A percentile compares a stretch with the other conserved stretches of the same genome.
Evolutionary conservation across 2,888 invertebrate genomes (phyloP).

Genomic region (Nasonia oneida): DNA sequence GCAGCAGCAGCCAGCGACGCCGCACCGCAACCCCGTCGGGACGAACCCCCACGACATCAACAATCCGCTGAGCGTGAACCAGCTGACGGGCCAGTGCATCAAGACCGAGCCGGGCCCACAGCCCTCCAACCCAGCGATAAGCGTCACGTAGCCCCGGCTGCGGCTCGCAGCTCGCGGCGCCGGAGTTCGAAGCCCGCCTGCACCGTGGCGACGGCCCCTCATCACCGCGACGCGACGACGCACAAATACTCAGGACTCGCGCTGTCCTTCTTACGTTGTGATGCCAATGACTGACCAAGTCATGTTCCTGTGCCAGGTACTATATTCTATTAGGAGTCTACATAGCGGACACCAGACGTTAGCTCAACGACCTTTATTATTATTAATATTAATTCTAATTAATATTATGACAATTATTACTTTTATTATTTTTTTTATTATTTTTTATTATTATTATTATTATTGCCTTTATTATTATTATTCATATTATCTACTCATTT

Average conservation of each 20-base stretch:
- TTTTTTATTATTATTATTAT: no score
- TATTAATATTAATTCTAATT: constrained; percentile 57
- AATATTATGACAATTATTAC: constrained; percentile 31
- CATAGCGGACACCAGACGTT: constrained; percentile 68
- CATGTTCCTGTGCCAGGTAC: constrained; percentile 79
- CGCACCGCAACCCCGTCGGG: constrained; percentile 90
- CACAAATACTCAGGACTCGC: constrained; percentile 79
- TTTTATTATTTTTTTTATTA: neutral
- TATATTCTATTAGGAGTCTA: constrained; percentile 75
- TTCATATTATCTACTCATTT: constrained; percentile 68
- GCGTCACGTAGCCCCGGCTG: constrained; percentile 79
- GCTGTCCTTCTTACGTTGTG: constrained; percentile 76
- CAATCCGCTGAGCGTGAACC: constrained; percentile 94
- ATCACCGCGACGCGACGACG: constrained; percentile 79
- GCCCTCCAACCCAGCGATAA: constrained; percentile 78
- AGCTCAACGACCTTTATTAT: constrained; percentile 68
- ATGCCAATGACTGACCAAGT: constrained; percentile 78
- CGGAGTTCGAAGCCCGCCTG: constrained; percentile 72
- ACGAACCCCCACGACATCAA: constrained; percentile 95
- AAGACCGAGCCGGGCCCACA: constrained; percentile 77
- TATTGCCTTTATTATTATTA: constrained; percentile 6
- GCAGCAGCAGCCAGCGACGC: constrained; percentile 73
- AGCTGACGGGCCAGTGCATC: constrained; percentile 88
- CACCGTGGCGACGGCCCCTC: constrained; percentile 67
- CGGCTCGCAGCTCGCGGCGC: constrained; percentile 69